Base-by-base conservation (phyloP, 92 coral and sea anemone species). In the Zoanthus gigantus region DNA sequence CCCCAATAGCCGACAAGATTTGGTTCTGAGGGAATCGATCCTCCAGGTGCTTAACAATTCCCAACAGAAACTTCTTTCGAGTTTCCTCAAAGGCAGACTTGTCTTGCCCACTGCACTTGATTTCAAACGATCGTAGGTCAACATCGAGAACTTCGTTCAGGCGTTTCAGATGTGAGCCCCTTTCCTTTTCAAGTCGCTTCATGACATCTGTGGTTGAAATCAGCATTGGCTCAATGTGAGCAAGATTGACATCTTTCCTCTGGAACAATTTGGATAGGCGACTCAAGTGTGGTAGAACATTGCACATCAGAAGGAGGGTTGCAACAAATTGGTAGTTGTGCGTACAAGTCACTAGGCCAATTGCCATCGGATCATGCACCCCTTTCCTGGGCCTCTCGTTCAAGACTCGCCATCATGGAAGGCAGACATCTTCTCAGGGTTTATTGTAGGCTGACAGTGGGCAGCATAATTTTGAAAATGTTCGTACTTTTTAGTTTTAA, bases 1-100 rank as follows among this genome's bases (percentile, higher is more conserved):
- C 76, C 76, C 76, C 52, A 72, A 72, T 46, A 30, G 76, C 47
- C 29, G 76, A 72, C 76, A 72, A 72, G 76, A n/a, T 72, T 72
- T 72, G 76, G 76, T 34, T 23, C 76, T 72, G 50, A 29, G 76
- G 76, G 79, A 74, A 74, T 74, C 79, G 8, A 74, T 60, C 46
- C 46, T 74, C 6, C 79, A 23, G 23, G 23, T 23, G 23, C 23
- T 23, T 23, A 23, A 23, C 23, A 23, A 23, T 23, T 23, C 23
- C 23, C 23, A 23, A 23, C 23, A 23, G 23, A 23, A 23, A 23
- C 0, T 23, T 23, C 23, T 23, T 23, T 60, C 31, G 79, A 74
- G 60, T 46, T 58, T n/a, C n/a, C 46, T 74, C 32, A 15, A 74
- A 74, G 79, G 79, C 60, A 3, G 79, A 74, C 79, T 74, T 74